These are phyloP conservation scores for Apus apus DNA, from an alignment of 2,113 vertebrate species.

Conservation along the genomic window DNA sequence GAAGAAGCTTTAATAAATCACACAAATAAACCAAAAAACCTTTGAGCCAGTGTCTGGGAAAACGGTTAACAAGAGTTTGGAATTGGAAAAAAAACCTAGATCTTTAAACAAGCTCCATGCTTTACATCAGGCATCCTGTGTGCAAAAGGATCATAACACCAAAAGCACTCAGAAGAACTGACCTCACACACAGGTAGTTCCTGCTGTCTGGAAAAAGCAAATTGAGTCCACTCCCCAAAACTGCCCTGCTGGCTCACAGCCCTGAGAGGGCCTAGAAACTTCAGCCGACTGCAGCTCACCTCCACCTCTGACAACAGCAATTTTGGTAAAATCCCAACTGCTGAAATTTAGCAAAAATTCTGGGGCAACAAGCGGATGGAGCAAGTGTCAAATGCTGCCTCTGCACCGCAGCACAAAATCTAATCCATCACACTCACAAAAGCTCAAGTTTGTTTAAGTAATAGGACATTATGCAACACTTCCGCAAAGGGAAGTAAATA, in stretches of 20 bases:
- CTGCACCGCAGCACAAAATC: not conserved
- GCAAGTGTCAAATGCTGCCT: not conserved
- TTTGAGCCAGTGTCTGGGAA: not conserved
- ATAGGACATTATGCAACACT: not conserved
- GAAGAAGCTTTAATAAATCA: not conserved
- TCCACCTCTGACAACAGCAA: not conserved
- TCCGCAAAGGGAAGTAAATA: not conserved
- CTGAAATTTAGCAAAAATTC: not conserved
- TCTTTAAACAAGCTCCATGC: not conserved
- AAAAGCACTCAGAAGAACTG: not conserved
- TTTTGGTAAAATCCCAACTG: not conserved
- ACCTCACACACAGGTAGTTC: not conserved
- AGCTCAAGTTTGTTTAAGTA: not conserved
- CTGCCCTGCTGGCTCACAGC: not conserved
- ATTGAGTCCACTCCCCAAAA: not conserved
- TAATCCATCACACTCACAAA: not conserved
- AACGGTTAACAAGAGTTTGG: not conserved
- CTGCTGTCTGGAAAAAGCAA: not conserved
- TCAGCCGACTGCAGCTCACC: not conserved
- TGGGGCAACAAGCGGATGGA: not conserved
- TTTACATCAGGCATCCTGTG: fast-evolving
- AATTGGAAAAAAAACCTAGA: not conserved
- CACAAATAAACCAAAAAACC: not conserved
- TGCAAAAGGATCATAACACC: fast-evolving
- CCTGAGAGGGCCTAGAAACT: not conserved